phyloP scores from a whole-genome alignment of 53 echinoderm and acorn worm species.

The Paelopatides confundens region DNA sequence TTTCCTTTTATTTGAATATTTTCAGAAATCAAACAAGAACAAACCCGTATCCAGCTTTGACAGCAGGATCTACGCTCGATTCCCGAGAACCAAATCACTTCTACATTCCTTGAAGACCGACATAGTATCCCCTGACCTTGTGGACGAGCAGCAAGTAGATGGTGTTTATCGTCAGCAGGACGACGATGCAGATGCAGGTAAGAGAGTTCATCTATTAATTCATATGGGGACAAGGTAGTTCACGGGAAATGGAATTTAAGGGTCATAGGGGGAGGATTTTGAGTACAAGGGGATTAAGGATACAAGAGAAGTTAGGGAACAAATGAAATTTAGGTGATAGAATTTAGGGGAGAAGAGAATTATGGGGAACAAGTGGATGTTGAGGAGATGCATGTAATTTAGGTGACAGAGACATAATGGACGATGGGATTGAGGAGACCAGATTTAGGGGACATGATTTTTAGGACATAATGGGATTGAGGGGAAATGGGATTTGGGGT shows the following conservation, averaged over 20 bases:
- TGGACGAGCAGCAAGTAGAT: constrained; percentile 76
- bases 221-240: no score
- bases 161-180: constrained; percentile 50
- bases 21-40: constrained; percentile 86
- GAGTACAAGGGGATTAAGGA: no score
- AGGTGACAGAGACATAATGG: background rate
- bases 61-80: constrained; percentile 83
- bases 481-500: background rate
- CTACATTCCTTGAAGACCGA: constrained; percentile 58
- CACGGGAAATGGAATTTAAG: no score
- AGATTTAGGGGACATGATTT: background rate
- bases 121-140: constrained; percentile 63
- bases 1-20: background rate
- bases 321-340: background rate
- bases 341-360: background rate
- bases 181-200: constrained; percentile 18
- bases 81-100: constrained; percentile 73
- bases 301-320: background rate
- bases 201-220: background rate
- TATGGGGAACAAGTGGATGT: background rate
- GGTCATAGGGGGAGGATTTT: no score
- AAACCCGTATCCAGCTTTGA: constrained; percentile 88
- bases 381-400: background rate
- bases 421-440: no score
- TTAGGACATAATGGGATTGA: background rate